Base-by-base conservation (phyloP, 2,888 invertebrate species). In the Itoplectis maculator region DNA sequence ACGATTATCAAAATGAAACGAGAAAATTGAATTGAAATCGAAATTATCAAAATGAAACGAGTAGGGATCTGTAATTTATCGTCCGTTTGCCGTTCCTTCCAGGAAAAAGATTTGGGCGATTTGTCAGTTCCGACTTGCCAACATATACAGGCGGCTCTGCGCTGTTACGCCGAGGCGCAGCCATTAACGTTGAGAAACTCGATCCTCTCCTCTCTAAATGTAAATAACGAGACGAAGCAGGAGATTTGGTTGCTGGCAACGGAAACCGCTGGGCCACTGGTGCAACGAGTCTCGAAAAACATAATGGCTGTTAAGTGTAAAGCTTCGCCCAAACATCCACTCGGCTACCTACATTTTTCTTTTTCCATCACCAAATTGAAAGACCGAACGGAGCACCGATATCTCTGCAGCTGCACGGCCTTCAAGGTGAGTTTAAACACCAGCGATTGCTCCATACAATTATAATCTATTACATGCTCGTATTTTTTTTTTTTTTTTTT, bases 261-360 rank as follows among this genome's bases (percentile, higher is more conserved):
- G 8, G 95, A 95, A 89, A 94, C 95, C 2, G 94, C 95, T 4
- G 94, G 94, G 6, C 95, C 95, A 0, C 91, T 96, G 18, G 96
- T 96, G 3, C 96, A 96, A 91, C 93, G 95, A 85, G 95, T 96
- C 35, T 95, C 96, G 0, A 95, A 95, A 89, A 95, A 94, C 88
- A 95, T 95, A 45, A 95, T 96, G 95, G 96, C 95, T 65, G 96
- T 96, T 0, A 95, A 95, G 89, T 96, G 96, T 89, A 95, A 95
- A 91, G 94, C 94, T 8, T 95, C 94, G 70, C 94, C 94, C 0
- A 95, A 95, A 84, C 95, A 96, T 89, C 96, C 96, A 0, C 93
- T 96, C 23, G 96, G 96, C 9, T 96, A 95, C 90, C 93, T 96
- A 45, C 96, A 96, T 91, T 95, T 96, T 89, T 94, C 94, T 86